These are phyloP conservation scores for Rafetus swinhoei DNA, from an alignment of 2,113 vertebrate species.

Conservation along the genomic window DNA sequence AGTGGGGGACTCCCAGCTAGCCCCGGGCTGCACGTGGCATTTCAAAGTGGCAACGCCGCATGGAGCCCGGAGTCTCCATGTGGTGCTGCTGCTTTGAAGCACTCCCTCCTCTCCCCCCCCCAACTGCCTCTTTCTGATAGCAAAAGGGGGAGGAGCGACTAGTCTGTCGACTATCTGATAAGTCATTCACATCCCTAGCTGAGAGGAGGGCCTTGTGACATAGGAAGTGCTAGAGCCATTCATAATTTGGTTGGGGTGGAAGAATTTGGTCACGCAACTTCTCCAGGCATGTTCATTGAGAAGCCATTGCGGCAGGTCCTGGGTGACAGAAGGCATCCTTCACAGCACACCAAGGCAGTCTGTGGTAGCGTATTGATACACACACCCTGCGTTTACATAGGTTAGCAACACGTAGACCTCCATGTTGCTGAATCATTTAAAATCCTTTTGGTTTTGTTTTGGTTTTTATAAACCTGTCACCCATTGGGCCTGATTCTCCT, in stretches of 20 bases:
- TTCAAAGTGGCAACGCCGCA: too few species aligned
- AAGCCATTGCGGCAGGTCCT: background rate
- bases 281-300: background rate
- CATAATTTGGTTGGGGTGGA: background rate
- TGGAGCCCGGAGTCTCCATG: too few species aligned
- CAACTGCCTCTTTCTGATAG: too few species aligned
- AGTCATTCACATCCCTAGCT: too few species aligned
- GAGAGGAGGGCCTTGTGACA: background rate
- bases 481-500: background rate
- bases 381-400: background rate
- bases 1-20: too few species aligned
- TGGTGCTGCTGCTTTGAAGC: too few species aligned
- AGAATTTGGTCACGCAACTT: background rate
- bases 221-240: background rate
- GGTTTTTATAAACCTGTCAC: background rate
- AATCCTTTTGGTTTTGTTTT: background rate
- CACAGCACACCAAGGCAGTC: background rate
- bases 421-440: background rate
- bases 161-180: too few species aligned
- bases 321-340: background rate
- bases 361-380: background rate
- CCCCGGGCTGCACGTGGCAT: too few species aligned
- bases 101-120: too few species aligned
- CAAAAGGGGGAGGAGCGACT: too few species aligned
- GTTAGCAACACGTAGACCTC: background rate